Evolutionary conservation across 2,113 vertebrate species (phyloP).

Genomic region (Zapornia atra): DNA sequence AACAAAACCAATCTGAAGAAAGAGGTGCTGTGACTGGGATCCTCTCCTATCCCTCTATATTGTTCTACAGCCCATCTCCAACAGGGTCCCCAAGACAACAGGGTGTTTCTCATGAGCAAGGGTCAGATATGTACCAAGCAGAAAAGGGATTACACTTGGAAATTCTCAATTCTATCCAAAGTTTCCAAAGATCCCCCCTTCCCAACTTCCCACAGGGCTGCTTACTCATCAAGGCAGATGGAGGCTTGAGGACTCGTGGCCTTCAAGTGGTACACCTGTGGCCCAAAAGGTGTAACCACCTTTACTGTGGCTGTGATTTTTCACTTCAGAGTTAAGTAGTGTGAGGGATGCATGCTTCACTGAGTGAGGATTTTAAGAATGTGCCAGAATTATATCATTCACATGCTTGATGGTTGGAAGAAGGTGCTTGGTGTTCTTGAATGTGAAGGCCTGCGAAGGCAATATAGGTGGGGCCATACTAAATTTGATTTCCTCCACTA

Average conservation of each 20-base stretch:
- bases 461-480: not conserved
- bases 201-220: not conserved
- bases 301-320: not conserved
- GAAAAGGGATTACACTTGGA: not conserved
- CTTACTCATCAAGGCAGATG: not conserved
- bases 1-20: not conserved
- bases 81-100: not conserved
- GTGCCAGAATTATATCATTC: fast-evolving
- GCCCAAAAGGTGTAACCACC: not conserved
- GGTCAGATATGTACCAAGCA: not conserved
- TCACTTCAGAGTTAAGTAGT: not conserved
- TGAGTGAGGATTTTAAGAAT: not conserved
- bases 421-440: not conserved
- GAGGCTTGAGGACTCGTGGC: not conserved
- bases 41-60: not conserved
- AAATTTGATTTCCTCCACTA: not conserved
- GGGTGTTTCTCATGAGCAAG: not conserved
- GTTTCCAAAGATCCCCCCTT: fast-evolving
- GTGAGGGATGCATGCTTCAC: not conserved
- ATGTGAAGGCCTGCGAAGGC: not conserved
- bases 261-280: not conserved
- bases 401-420: not conserved
- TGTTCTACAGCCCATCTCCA: not conserved
- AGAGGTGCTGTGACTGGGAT: not conserved
- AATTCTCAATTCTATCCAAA: not conserved